phyloP scores from a whole-genome alignment of 2,113 vertebrate species.

The Litocranius walleri region DNA sequence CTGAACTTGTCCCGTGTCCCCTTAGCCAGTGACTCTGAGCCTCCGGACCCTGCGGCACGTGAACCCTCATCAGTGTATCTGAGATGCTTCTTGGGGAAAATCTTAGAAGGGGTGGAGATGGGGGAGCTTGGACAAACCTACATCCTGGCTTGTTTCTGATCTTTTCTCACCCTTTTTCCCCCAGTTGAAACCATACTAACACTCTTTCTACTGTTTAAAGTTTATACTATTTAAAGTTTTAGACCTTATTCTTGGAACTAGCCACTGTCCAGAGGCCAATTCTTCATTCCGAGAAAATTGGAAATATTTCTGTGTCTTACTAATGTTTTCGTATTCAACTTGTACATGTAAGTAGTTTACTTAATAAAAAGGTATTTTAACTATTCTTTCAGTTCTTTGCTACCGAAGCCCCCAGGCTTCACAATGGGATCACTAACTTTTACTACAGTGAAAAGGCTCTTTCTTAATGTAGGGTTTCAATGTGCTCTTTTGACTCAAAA shows the following conservation, averaged over 20 bases:
- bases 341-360: conserved; percentile 40
- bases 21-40: not conserved
- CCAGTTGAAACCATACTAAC: not conserved
- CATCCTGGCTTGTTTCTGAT: not conserved
- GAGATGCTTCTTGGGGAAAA: accelerated
- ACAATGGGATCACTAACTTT: not conserved
- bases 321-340: conserved; percentile 47
- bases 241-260: conserved; percentile 59
- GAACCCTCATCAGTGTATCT: accelerated
- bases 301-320: not conserved
- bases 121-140: not conserved
- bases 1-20: not conserved
- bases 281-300: conserved; percentile 20
- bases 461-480: conserved; percentile 52
- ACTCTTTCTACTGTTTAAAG: conserved; percentile 53
- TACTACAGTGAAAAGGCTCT: conserved; percentile 48
- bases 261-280: not conserved
- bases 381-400: conserved; percentile 46
- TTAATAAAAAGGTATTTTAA: conserved; percentile 59
- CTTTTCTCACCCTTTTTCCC: not conserved
- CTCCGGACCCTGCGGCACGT: not conserved
- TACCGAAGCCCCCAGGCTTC: conserved; percentile 26
- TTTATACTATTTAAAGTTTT: conserved; percentile 59
- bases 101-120: no score
- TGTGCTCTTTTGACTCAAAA: conserved; percentile 69